Conservation (phyloP, 2,888 invertebrate genomes). For the Heteromyza rotundicornis region DNA sequence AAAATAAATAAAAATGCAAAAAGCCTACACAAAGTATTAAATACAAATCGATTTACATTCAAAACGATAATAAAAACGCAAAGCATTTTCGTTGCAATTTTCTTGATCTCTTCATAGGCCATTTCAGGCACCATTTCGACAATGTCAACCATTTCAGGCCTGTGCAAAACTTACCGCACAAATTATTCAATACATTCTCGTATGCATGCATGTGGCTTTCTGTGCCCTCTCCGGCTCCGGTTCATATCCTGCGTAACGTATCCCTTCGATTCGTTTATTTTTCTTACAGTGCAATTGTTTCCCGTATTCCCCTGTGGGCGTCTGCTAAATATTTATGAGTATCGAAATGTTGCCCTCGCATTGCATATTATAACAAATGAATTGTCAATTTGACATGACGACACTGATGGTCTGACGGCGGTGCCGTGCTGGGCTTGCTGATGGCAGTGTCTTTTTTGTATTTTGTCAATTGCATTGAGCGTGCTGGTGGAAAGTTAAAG, state of each 20-base stretch:
- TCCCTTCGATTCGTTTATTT: not conserved
- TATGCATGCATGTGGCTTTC: not conserved
- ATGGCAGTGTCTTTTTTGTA: no score
- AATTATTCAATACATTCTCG: not conserved
- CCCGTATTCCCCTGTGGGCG: conserved; percentile 22
- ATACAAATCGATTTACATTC: no score
- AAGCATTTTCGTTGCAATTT: not conserved
- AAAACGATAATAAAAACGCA: not conserved
- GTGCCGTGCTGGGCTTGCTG: no score
- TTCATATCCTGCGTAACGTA: not conserved
- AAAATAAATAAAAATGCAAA: no score
- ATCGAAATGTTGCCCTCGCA: conserved; percentile 51
- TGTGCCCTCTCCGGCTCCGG: not conserved
- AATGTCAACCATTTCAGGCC: not conserved
- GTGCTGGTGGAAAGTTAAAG: no score
- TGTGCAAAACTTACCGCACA: not conserved
- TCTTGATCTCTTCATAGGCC: not conserved
- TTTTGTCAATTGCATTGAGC: no score
- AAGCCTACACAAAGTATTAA: no score
- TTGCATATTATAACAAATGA: conserved; percentile 51
- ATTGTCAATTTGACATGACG: conserved; percentile 45
- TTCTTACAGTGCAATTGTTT: not conserved
- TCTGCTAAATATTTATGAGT: conserved; percentile 48
- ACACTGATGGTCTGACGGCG: not conserved
- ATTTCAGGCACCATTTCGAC: not conserved